Evolutionary conservation across 2,797 vertebrate genomes (phyloP).

Genomic region (Philypnodon macrostomus): DNA sequence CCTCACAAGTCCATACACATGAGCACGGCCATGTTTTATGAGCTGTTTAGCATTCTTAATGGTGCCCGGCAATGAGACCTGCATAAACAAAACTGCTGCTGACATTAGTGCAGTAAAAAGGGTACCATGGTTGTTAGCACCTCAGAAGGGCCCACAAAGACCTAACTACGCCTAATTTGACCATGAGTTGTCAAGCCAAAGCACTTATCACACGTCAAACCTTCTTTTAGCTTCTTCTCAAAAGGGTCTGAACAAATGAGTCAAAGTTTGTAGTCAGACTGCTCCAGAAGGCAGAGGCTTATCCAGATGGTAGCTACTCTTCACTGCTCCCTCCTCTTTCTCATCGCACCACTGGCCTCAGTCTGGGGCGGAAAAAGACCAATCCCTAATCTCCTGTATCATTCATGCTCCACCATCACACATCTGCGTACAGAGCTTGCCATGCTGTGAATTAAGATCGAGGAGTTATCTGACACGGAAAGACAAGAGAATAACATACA

Average conservation of each 20-base stretch:
- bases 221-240: conserved; percentile 13
- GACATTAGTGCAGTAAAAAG: conserved; percentile 26
- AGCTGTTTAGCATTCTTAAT: conserved; percentile 40
- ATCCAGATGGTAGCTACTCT: conserved; percentile 63
- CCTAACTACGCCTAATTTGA: conserved; percentile 11
- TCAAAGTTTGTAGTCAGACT: conserved; percentile 38
- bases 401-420: conserved; percentile 58
- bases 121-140: conserved; percentile 2
- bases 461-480: conserved; percentile 41
- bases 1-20: conserved; percentile 34
- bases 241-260: conserved; percentile 42
- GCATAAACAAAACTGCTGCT: conserved; percentile 33
- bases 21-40: conserved; percentile 49
- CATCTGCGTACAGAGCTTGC: conserved; percentile 46
- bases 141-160: conserved; percentile 3
- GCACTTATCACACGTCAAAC: conserved; percentile 10
- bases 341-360: conserved; percentile 35
- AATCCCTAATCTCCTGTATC: conserved; percentile 56
- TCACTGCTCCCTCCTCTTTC: conserved; percentile 50
- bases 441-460: conserved; percentile 49
- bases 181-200: conserved; percentile 2
- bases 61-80: conserved; percentile 20
- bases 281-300: conserved; percentile 44
- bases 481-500: conserved; percentile 33
- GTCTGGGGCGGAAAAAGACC: conserved; percentile 40